These are phyloP conservation scores for Alectura lathami DNA, from an alignment of 2,113 vertebrate species.

Conservation along the genomic window DNA sequence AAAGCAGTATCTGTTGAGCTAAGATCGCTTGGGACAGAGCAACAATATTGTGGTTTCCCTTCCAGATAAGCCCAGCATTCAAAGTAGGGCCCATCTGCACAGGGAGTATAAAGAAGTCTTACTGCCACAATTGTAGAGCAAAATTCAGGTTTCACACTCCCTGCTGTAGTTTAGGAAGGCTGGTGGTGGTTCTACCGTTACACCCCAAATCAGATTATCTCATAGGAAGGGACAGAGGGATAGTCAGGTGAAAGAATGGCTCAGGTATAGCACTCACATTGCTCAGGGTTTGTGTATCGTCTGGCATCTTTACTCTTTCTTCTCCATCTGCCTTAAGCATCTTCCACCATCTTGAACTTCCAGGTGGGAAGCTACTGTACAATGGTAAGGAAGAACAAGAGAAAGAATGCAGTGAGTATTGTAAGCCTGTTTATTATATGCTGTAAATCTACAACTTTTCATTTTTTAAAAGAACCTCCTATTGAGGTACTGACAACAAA, in stretches of 20 bases:
- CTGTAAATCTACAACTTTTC: not conserved
- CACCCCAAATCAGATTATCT: not conserved
- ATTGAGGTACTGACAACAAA: not conserved
- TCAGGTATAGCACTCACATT: not conserved
- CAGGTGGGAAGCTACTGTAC: not conserved
- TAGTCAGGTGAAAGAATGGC: not conserved
- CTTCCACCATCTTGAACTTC: not conserved
- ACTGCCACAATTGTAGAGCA: not conserved
- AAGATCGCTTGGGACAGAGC: not conserved
- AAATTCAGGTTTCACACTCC: not conserved
- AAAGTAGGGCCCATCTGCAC: not conserved
- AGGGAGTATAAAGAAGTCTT: not conserved
- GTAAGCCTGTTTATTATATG: not conserved
- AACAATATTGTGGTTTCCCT: not conserved
- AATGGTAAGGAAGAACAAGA: not conserved
- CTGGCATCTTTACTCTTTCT: not conserved
- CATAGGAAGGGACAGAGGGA: too few species aligned
- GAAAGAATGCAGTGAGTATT: not conserved
- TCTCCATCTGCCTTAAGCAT: not conserved
- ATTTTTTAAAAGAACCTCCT: not conserved
- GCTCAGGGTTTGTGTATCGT: not conserved
- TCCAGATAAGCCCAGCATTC: not conserved
- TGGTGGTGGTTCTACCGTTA: not conserved
- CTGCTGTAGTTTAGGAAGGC: not conserved
- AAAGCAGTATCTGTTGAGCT: not conserved